These are phyloP conservation scores for Tyria jacobaeae DNA, from an alignment of 2,888 invertebrate species.

Conservation along the genomic window DNA sequence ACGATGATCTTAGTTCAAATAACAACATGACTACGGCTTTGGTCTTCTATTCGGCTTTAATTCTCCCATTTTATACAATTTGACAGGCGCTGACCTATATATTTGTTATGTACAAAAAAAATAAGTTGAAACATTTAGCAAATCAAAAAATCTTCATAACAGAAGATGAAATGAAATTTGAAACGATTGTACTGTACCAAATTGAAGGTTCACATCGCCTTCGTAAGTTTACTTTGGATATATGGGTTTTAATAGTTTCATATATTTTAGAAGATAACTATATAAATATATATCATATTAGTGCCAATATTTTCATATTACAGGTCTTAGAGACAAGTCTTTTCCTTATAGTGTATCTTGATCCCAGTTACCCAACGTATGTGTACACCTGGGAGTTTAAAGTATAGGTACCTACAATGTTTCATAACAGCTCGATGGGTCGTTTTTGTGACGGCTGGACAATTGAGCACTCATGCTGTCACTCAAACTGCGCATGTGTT, in stretches of 20 bases:
- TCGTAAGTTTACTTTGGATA: not conserved
- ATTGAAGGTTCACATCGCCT: not conserved
- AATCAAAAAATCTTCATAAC: not conserved
- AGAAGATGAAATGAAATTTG: not conserved
- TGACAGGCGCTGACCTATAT: conserved; percentile 37
- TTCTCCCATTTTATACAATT: conserved; percentile 19
- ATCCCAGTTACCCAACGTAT: not conserved
- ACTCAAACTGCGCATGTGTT: conserved; percentile 32
- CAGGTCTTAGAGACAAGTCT: not conserved
- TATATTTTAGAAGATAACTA: no score
- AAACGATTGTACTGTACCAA: not conserved
- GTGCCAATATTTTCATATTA: no score
- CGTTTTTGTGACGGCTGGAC: conserved; percentile 28
- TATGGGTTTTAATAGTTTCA: not conserved
- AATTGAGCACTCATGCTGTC: conserved; percentile 32
- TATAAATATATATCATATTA: no score
- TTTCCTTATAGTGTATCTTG: not conserved
- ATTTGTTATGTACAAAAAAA: conserved; percentile 23
- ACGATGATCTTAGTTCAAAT: conserved; percentile 32
- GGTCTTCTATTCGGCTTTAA: conserved; percentile 23
- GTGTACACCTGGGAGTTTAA: conserved; percentile 6
- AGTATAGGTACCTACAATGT: conserved; percentile 24
- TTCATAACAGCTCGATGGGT: conserved; percentile 42
- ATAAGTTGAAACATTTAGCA: conserved; percentile 21
- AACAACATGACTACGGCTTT: conserved; percentile 22